Base-by-base conservation (phyloP, 2,888 invertebrate species). In the Dryococelus australis region DNA sequence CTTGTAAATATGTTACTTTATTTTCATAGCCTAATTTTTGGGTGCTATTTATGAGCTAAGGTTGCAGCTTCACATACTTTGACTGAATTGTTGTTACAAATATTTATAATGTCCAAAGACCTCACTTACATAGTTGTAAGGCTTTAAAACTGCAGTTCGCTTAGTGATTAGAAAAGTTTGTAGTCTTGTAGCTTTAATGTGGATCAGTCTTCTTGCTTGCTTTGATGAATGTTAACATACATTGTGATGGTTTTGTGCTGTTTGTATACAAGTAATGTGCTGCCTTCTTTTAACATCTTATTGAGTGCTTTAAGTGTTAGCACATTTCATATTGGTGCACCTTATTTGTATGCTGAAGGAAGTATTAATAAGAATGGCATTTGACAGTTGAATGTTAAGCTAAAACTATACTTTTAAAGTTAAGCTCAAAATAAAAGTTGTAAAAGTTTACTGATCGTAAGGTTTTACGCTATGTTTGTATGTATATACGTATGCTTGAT, bases 1-100 rank as follows among this genome's bases (percentile, higher is more conserved):
- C 84, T 88, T 86, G 86, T 88, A 86, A 86, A 88, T 86, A 88
- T 86, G 35, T 65, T 65, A 65, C n/a, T 65, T 65, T 47, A 47
- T 47, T 65, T 65, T 65, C 65, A 65, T 65, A 65, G 65, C 65
- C 65, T 65, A 65, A 65, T 65, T 65, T 65, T 20, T 65, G 65
- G 65, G 65, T 65, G 65, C 65, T 65, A 65, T 65, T 65, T 65
- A 65, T 65, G 65, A 65, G 65, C 65, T 65, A 65, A 65, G 65
- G 65, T 65, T 65, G 65, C 65, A 65, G 65, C 65, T 65, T 65
- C 65, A n/a, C 8, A 24, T 65, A 47, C 47, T 47, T n/a, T 65
- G 65, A 65, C 65, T 65, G 65, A 65, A 65, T n/a, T 65, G 65
- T 65, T 65, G n/a, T 47, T 47, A 47, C 47, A 65, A 65, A 65